These are phyloP conservation scores for Ceratitis capitata DNA, from an alignment of 1,140 invertebrate species.

Conservation along the genomic window DNA sequence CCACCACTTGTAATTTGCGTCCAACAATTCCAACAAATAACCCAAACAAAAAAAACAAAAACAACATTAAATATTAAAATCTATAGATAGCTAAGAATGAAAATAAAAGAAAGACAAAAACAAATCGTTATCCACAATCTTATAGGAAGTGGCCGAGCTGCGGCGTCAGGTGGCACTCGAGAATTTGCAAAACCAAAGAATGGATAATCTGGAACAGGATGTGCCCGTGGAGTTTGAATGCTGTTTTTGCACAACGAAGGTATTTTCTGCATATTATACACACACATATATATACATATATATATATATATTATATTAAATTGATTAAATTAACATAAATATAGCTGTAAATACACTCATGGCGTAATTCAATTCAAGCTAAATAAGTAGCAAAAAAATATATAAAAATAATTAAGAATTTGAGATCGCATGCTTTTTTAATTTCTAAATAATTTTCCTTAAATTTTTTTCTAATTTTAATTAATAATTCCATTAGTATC, in stretches of 20 bases:
- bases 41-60: neutral
- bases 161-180: constrained; percentile 64
- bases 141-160: constrained; percentile 65
- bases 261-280: constrained; percentile 64
- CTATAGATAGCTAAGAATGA: neutral
- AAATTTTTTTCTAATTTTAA: too few species aligned
- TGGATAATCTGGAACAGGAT: constrained; percentile 78
- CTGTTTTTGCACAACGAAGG: constrained; percentile 95
- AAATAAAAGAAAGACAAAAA: constrained; percentile 3
- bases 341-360: neutral
- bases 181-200: constrained; percentile 67
- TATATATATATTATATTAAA: neutral
- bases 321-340: neutral
- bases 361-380: neutral
- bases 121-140: constrained; percentile 44
- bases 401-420: neutral
- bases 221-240: constrained; percentile 93
- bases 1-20: neutral
- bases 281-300: neutral
- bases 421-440: neutral
- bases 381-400: neutral
- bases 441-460: too few species aligned
- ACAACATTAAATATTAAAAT: constrained; percentile 22
- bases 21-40: constrained; percentile 14
- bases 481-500: too few species aligned